These are phyloP conservation scores for Manacus vitellinus DNA, from an alignment of 2,113 vertebrate species.

Conservation along the genomic window DNA sequence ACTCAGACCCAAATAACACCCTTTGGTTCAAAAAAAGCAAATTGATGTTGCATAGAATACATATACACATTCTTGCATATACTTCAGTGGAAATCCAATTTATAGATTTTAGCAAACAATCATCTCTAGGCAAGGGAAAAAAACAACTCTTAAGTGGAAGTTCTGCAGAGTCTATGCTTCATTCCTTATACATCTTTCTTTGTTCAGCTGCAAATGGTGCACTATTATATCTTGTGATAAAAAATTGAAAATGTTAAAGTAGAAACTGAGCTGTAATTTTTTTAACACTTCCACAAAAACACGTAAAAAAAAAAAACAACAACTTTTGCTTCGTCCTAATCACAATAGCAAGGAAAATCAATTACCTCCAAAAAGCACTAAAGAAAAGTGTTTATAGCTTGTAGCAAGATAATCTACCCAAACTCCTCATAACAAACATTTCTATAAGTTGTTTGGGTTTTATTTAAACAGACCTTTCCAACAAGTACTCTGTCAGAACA, in stretches of 20 bases:
- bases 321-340: not conserved
- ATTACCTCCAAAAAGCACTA: not conserved
- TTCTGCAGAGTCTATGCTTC: not conserved
- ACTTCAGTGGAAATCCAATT: not conserved
- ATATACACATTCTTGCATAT: not conserved
- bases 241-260: not conserved
- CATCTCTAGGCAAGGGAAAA: not conserved
- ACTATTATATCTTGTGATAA: not conserved
- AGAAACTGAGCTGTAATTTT: not conserved
- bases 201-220: not conserved
- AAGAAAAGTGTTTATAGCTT: not conserved
- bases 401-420: not conserved
- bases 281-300: not conserved
- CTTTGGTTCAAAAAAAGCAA: not conserved
- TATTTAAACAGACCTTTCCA: not conserved
- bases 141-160: not conserved
- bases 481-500: not conserved
- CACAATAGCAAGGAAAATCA: not conserved
- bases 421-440: not conserved
- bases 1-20: not conserved
- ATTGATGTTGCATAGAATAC: not conserved
- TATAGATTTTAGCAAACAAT: not conserved
- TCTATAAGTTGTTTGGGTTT: not conserved
- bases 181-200: not conserved
- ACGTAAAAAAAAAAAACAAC: accelerated